Evolutionary conservation across 92 coral and sea anemone genomes (phyloP).

Genomic region (Zoanthus sociatus): DNA sequence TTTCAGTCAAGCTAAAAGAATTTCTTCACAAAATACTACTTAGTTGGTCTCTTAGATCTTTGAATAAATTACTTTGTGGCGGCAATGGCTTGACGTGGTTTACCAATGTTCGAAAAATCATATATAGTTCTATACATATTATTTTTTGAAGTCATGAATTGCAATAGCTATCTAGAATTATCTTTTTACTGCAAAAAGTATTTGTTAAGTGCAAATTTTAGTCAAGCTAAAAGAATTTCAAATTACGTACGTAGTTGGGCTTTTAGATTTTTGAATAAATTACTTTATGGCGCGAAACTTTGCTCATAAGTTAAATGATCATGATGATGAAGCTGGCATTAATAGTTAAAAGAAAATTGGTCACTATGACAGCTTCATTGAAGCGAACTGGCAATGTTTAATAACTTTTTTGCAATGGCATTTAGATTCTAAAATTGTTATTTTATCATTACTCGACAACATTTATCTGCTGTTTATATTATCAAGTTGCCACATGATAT

Average conservation of each 20-base stretch:
- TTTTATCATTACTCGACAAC: too few relatives aligned
- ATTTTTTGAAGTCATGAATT: background rate
- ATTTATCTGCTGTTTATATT: background rate
- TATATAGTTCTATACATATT: too few relatives aligned
- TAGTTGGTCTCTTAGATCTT: background rate
- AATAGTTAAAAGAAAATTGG: background rate
- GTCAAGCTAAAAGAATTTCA: background rate
- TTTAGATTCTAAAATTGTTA: too few relatives aligned
- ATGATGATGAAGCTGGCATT: background rate
- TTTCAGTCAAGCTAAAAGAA: background rate
- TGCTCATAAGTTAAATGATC: background rate
- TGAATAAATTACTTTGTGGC: too few relatives aligned
- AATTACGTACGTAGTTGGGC: background rate
- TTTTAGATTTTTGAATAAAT: background rate
- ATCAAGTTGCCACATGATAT: background rate
- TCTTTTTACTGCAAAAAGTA: background rate
- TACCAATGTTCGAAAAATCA: too few relatives aligned
- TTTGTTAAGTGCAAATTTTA: background rate
- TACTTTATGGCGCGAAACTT: background rate
- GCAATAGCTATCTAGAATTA: background rate
- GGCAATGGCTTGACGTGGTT: too few relatives aligned
- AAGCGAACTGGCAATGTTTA: background rate
- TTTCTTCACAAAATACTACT: background rate
- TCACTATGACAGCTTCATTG: background rate
- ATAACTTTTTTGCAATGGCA: background rate